A percentile compares a stretch with the other conserved stretches of the same genome.
These are phyloP conservation scores for Platanista minor DNA, from an alignment of 2,113 vertebrate genomes.

Conservation along the genomic window DNA sequence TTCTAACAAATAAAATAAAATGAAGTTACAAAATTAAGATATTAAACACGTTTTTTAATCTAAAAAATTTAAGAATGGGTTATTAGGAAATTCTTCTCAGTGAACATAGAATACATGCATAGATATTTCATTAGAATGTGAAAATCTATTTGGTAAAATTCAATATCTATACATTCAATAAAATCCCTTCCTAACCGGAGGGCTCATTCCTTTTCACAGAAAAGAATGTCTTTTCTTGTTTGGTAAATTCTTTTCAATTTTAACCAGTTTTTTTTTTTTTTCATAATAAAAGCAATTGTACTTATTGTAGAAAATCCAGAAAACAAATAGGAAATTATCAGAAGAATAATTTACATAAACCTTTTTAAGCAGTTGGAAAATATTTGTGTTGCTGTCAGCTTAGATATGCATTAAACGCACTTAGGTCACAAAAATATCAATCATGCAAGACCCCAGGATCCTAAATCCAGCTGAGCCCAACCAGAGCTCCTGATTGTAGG, in stretches of 20 bases:
- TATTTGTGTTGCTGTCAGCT: not conserved
- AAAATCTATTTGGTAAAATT: not conserved
- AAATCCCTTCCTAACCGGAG: not conserved
- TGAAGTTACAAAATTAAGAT: not conserved
- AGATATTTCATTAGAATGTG: not conserved
- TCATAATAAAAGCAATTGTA: not conserved
- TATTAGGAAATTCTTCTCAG: not conserved
- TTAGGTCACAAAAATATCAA: not conserved
- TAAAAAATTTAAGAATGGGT: not conserved
- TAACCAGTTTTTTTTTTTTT: not conserved
- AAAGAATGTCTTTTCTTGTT: not conserved
- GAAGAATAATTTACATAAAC: not conserved
- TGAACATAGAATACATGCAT: not conserved
- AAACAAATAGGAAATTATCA: not conserved
- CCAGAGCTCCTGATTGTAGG: not conserved
- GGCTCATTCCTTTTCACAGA: not conserved
- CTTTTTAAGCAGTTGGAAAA: not conserved
- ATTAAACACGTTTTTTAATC: not conserved
- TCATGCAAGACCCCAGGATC: not conserved
- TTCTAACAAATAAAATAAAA: not conserved
- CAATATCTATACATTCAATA: not conserved
- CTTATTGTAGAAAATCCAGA: not conserved
- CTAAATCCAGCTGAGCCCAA: not conserved
- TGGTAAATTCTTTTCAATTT: not conserved
- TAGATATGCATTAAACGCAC: not conserved